phyloP scores from a whole-genome alignment of 2,113 vertebrate species.

The Piliocolobus tephrosceles region DNA sequence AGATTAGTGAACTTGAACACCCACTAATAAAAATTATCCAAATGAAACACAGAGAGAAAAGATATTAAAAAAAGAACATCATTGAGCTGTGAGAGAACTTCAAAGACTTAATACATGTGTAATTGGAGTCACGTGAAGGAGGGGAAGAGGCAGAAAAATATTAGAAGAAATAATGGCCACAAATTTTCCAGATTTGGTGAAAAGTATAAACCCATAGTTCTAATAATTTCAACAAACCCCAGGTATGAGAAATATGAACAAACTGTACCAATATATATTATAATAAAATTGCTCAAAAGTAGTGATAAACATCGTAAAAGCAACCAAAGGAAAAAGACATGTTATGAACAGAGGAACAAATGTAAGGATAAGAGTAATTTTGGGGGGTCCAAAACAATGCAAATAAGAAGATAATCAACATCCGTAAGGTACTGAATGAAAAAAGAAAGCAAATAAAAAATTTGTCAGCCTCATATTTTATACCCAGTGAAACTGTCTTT shows the following conservation, averaged over 20 bases:
- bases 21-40: background rate
- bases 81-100: background rate
- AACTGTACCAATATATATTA: background rate
- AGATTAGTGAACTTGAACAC: background rate
- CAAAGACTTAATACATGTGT: background rate
- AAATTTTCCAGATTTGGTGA: background rate
- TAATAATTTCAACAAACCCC: background rate
- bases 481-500: background rate
- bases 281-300: background rate
- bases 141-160: background rate
- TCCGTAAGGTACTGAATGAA: background rate
- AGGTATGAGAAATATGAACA: background rate
- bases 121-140: background rate
- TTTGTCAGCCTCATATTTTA: background rate
- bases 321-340: background rate
- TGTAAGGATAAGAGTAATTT: background rate
- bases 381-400: background rate
- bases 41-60: background rate
- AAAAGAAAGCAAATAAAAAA: background rate
- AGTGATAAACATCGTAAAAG: background rate
- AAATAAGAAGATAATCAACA: background rate
- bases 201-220: background rate
- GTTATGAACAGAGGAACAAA: background rate
- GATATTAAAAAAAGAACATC: background rate
- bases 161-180: background rate